Evolutionary conservation across 2,113 vertebrate species (phyloP).

Genomic region (Cololabis saira): DNA sequence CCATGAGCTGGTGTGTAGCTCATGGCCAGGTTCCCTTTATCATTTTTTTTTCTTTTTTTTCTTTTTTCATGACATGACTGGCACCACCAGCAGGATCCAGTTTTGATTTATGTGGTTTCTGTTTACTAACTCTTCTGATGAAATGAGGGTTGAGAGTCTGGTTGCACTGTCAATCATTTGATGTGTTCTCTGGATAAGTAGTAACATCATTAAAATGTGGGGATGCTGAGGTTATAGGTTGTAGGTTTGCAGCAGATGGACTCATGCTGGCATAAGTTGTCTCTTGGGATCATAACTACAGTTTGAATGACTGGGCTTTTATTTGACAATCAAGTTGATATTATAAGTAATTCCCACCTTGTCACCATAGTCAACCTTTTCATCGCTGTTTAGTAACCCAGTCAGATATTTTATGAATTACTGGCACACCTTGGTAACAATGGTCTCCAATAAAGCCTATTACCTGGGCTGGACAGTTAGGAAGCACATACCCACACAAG

Average conservation of each 20-base stretch:
- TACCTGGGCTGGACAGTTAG: too few relatives aligned
- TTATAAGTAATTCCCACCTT: too few relatives aligned
- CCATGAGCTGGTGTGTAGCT: neutral
- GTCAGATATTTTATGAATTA: too few relatives aligned
- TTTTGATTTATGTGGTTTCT: constrained; percentile 1
- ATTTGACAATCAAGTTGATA: too few relatives aligned
- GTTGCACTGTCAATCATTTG: neutral
- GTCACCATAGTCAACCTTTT: too few relatives aligned
- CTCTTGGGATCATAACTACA: too few relatives aligned
- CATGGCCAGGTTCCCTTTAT: constrained; percentile 3
- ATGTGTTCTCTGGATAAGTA: constrained; percentile 2
- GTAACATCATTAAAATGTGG: constrained; percentile 20
- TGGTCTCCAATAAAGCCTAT: too few relatives aligned
- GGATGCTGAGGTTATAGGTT: constrained; percentile 16
- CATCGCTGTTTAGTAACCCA: too few relatives aligned
- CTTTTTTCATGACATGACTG: neutral
- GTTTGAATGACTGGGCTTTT: too few relatives aligned
- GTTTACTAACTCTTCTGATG: constrained; percentile 1
- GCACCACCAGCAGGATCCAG: constrained; percentile 1
- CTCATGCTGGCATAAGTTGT: constrained; percentile 12
- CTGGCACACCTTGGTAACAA: too few relatives aligned
- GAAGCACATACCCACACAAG: too few relatives aligned
- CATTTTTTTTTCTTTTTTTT: neutral
- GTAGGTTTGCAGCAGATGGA: constrained; percentile 5
- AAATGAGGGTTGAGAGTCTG: neutral